A percentile compares a stretch with the other conserved stretches of the same genome.
phyloP scores from a whole-genome alignment of 2,888 invertebrate species.

The Cacoxenus indagator region DNA sequence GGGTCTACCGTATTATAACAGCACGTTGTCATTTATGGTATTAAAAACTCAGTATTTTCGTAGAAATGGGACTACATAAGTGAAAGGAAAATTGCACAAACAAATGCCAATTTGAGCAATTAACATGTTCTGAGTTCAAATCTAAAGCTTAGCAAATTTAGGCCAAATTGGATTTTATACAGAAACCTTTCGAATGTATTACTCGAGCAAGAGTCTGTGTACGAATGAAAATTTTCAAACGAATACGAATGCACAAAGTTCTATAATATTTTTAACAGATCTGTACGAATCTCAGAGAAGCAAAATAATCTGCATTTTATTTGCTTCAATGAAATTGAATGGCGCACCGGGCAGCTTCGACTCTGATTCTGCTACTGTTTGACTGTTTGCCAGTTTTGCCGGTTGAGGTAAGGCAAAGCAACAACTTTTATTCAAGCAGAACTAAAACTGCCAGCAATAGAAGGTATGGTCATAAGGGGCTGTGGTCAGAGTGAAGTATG shows the following conservation, averaged over 20 bases:
- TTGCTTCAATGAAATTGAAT: constrained; percentile 3
- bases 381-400: too few relatives aligned
- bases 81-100: not conserved
- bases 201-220: not conserved
- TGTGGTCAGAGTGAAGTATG: too few relatives aligned
- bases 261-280: not conserved
- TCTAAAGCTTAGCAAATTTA: not conserved
- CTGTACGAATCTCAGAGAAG: not conserved
- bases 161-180: not conserved
- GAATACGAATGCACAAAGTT: too few relatives aligned
- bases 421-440: not conserved
- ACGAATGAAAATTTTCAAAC: too few relatives aligned
- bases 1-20: too few relatives aligned
- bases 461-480: too few relatives aligned
- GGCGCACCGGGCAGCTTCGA: not conserved
- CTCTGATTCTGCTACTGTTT: not conserved
- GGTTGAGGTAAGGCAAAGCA: not conserved
- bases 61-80: too few relatives aligned
- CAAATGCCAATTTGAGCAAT: not conserved
- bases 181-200: not conserved
- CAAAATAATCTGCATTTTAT: constrained; percentile 6
- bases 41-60: too few relatives aligned
- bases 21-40: too few relatives aligned
- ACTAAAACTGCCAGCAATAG: not conserved
- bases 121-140: not conserved